Percentiles rank a stretch among this genome's conserved stretches.
Evolutionary conservation across 2,113 vertebrate species (phyloP).

Genomic region (Diadophis punctatus): DNA sequence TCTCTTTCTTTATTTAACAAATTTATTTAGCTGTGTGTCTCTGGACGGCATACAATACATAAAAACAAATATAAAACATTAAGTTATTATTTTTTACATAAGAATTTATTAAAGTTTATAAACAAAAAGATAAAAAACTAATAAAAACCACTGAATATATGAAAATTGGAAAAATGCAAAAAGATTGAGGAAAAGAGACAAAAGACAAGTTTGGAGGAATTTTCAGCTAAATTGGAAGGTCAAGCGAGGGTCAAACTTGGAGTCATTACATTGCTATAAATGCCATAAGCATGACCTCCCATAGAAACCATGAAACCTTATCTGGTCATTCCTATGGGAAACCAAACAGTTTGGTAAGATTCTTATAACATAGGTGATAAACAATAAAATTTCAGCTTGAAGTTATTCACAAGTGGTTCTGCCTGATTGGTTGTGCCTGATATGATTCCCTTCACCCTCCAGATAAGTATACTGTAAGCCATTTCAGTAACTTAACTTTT

Average conservation of each 20-base stretch:
- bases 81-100: background rate
- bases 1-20: background rate
- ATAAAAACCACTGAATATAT: background rate
- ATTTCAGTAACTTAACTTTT: background rate
- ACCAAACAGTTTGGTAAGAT: background rate
- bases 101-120: background rate
- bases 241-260: background rate
- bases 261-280: background rate
- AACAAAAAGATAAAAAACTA: background rate
- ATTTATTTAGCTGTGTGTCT: background rate
- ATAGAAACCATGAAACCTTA: background rate
- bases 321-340: background rate
- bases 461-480: background rate
- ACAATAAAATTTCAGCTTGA: background rate
- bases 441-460: background rate
- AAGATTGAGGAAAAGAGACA: background rate
- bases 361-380: background rate
- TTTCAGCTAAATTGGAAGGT: background rate
- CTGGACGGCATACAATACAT: background rate
- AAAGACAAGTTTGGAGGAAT: background rate
- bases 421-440: background rate
- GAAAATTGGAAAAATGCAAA: background rate
- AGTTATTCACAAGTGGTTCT: background rate
- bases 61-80: background rate
- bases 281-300: background rate